Conservation (phyloP, 1,140 invertebrate genomes). For the Panagrolaimus sp. region DNA sequence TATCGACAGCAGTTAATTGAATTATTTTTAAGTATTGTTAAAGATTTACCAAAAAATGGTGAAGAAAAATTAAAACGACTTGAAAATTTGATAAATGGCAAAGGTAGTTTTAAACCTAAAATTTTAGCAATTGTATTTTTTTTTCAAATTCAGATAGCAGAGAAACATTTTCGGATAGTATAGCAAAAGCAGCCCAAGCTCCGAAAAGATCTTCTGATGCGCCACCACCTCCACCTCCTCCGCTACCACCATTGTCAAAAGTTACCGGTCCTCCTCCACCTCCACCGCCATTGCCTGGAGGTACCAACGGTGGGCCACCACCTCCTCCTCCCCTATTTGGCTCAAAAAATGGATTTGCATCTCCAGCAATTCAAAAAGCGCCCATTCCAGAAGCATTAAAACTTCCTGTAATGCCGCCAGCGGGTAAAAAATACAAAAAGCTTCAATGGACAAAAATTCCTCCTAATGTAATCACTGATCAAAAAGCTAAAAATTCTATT, state of each 20-base stretch:
- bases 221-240: neutral
- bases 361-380: neutral
- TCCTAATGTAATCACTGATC: constrained; percentile 2
- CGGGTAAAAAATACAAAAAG: neutral
- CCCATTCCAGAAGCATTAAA: neutral
- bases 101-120: no score
- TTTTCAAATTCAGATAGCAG: neutral
- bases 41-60: neutral
- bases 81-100: no score
- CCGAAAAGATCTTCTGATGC: neutral
- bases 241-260: constrained; percentile 2
- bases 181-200: neutral
- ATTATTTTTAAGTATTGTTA: neutral
- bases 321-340: neutral
- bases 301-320: neutral
- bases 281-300: neutral
- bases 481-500: constrained; percentile 1
- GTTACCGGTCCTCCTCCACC: neutral
- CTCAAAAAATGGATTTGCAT: neutral
- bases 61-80: neutral
- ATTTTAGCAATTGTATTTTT: no score
- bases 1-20: neutral
- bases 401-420: neutral
- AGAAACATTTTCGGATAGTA: neutral
- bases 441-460: constrained; percentile 1